Evolutionary conservation across 2,113 vertebrate genomes (phyloP), one percentile per base, ranked within the genome.

Genomic region (Melanerpes aurifrons): DNA sequence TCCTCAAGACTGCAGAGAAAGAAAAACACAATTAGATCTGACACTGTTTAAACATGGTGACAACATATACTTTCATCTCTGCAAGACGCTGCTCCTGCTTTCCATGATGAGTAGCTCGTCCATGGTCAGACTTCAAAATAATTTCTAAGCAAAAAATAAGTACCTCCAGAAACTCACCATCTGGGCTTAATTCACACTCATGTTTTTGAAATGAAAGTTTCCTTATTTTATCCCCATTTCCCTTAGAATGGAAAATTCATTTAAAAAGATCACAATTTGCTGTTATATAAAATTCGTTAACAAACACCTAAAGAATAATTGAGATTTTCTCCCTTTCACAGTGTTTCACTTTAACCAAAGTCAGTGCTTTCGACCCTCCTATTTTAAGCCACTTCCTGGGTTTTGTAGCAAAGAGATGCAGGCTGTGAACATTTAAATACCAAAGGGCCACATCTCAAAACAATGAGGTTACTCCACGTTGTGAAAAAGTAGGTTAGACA

Each of bases 1-100:
- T 97, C 81, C 2, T 88, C 74, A 24, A 31, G 50, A 6, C 98
- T 98, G 94, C 6, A 79, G 82, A n/a, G 28, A 62, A 90, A 70
- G 40, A 83, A 87, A 78, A 67, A 15, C 40, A 61, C 19, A 19
- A 57, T 87, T 54, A 82, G 54, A 63, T 31, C 15, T 28, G 32
- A 62, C 19, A 25, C 9, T n/a, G 6, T 70, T 81, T 10, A 32
- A 54, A 56, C 12, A 47, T 0, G 43, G 20, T 8, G 12, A 62
- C 13, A 57, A 73, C 7, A 20, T 2, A 20, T 2, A 35, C 15
- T 59, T 90, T 9, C 59, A 82, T 20, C 29, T 69, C 81, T 78
- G 28, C 68, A 81, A 15, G 54, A 57, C 25, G 21, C 25, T 15
- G 5, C 13, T 78, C 17, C 79, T 61, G 22, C 17, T 83, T 43